phyloP scores from a whole-genome alignment of 2,797 vertebrate species.

The Enteromius radiatus region DNA sequence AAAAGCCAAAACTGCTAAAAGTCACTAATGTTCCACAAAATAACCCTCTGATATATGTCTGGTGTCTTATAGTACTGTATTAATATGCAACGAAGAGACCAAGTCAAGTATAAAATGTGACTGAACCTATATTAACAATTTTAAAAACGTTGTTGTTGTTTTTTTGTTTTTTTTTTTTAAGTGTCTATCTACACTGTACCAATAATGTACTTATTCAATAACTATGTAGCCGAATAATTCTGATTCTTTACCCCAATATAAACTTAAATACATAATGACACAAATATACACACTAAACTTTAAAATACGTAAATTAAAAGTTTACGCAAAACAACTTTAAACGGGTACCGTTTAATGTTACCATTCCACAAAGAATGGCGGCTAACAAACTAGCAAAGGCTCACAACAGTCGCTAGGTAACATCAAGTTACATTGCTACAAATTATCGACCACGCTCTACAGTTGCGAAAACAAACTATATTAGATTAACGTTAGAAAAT shows the following conservation, averaged over 20 bases:
- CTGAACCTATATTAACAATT: not conserved
- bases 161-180: no score
- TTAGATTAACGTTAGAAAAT: not conserved
- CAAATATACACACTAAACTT: not conserved
- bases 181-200: not conserved
- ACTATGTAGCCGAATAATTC: not conserved
- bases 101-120: not conserved
- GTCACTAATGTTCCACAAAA: no score
- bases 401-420: constrained; percentile 20
- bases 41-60: not conserved
- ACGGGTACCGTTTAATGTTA: constrained; percentile 28
- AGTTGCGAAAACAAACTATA: not conserved
- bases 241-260: not conserved
- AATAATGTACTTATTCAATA: not conserved
- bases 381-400: constrained; percentile 31
- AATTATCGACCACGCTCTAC: not conserved
- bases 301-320: constrained; percentile 64
- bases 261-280: not conserved
- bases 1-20: not conserved
- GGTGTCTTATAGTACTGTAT: not conserved
- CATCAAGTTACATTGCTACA: not conserved
- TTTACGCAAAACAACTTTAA: constrained; percentile 53
- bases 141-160: not conserved
- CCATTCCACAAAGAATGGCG: constrained; percentile 28
- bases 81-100: not conserved